A percentile compares a stretch with the other conserved stretches of the same genome.
Evolutionary conservation across 2,797 vertebrate species (phyloP).

Genomic region (Pangasius mekongensis): DNA sequence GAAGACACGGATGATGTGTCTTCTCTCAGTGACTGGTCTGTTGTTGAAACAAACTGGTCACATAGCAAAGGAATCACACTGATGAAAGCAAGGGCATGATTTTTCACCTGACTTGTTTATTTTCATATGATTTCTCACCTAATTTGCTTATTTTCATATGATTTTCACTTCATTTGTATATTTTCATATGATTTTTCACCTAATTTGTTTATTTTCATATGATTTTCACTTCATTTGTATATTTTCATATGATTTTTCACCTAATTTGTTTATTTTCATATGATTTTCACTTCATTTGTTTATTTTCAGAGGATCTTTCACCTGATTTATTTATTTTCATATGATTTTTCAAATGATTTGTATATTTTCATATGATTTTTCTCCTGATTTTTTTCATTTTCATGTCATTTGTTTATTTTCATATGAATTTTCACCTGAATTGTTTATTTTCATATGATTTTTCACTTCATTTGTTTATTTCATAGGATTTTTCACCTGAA

Average conservation of each 20-base stretch:
- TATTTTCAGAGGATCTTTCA: neutral
- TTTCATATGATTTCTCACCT: neutral
- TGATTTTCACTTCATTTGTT: no score
- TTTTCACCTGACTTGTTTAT: neutral
- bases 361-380: neutral
- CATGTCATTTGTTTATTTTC: neutral
- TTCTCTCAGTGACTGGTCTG: neutral
- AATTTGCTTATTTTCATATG: neutral
- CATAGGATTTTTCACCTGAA: neutral
- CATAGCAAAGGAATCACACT: neutral
- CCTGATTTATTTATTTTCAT: neutral
- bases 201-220: no score
- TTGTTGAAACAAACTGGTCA: neutral
- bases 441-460: neutral
- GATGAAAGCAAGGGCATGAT: neutral
- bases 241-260: neutral
- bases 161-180: no score
- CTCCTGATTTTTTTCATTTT: neutral
- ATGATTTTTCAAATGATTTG: neutral
- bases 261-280: neutral
- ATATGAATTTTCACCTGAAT: neutral
- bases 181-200: neutral
- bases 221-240: no score
- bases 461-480: neutral
- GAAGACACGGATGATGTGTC: neutral